Conservation (phyloP, 2,113 vertebrate genomes). For the Rhegmatorhina hoffmannsi region DNA sequence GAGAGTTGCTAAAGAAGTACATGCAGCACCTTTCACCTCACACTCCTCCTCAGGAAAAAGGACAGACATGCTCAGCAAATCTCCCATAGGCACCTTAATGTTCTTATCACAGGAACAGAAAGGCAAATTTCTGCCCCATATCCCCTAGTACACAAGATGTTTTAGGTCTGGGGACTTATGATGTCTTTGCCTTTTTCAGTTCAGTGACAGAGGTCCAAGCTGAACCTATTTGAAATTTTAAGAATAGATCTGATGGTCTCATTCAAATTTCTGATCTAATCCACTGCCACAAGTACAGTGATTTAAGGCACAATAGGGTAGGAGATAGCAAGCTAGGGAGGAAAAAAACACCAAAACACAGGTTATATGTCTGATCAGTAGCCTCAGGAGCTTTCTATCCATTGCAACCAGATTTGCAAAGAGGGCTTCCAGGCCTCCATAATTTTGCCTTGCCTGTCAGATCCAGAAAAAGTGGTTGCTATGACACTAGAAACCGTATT, state of each 20-base stretch:
- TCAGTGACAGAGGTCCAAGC: neutral
- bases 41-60: neutral
- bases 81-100: neutral
- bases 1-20: neutral
- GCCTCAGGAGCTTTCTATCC: neutral
- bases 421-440: conserved; percentile 5
- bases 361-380: neutral
- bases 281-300: neutral
- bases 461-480: conserved; percentile 54
- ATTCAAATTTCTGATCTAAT: neutral
- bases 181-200: neutral
- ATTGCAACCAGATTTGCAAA: neutral
- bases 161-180: neutral
- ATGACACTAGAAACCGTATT: conserved; percentile 33
- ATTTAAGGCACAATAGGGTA: neutral
- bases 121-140: neutral
- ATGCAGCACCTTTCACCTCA: accelerated
- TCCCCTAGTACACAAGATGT: neutral
- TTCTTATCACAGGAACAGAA: neutral
- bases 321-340: neutral
- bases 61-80: neutral
- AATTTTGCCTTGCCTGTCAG: conserved; percentile 5
- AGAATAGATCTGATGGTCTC: neutral
- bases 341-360: neutral
- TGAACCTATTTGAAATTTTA: neutral